Evolutionary conservation across 1,140 invertebrate species (phyloP).

Genomic region (Rhagoletis zephyria): DNA sequence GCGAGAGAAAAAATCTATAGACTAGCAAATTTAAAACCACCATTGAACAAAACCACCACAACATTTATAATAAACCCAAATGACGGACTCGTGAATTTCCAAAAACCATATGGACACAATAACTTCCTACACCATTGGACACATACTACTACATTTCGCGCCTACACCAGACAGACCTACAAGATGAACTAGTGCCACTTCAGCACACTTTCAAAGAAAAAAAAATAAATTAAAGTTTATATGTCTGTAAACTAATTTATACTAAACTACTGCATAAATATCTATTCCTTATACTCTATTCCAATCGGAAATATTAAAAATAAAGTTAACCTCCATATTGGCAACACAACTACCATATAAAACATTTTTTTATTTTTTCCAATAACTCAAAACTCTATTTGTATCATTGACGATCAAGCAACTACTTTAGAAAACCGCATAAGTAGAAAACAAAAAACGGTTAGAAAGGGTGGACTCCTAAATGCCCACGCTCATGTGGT

Average conservation of each 20-base stretch:
- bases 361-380: not conserved
- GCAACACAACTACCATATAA: constrained; percentile 15
- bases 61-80: not conserved
- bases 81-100: not conserved
- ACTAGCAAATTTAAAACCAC: constrained; percentile 38
- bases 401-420: not conserved
- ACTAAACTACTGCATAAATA: not conserved
- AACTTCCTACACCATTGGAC: not conserved
- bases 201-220: constrained; percentile 2
- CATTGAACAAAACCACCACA: constrained; percentile 18
- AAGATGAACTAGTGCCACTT: not conserved
- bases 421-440: not conserved
- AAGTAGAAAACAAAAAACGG: not conserved
- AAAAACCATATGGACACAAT: constrained; percentile 5
- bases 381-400: not conserved
- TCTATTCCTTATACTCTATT: constrained; percentile 5
- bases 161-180: not conserved
- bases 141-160: not conserved
- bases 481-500: not conserved
- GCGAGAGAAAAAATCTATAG: constrained; percentile 4
- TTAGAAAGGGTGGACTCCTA: not conserved
- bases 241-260: constrained; percentile 17
- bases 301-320: constrained; percentile 21
- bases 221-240: not conserved
- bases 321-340: constrained; percentile 26